A percentile compares a stretch with the other conserved stretches of the same genome.
Conservation (phyloP, 2,797 vertebrate genomes). For the Leptoclinus maculatus region DNA sequence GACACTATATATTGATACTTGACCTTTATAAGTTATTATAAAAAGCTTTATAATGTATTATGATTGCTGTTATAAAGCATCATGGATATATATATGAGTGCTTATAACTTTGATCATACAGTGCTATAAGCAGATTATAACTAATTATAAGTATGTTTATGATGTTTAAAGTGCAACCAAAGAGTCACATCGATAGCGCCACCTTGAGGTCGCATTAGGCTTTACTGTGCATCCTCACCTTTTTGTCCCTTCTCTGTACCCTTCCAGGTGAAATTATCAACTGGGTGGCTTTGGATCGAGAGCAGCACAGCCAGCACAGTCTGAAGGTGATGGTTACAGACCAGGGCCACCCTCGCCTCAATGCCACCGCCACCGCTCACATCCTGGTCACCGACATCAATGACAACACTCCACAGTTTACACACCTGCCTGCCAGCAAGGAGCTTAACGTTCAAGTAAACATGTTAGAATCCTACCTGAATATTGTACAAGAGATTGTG, state of each 20-base stretch:
- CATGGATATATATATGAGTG: too few relatives aligned
- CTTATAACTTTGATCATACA: too few relatives aligned
- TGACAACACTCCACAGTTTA: constrained; percentile 90
- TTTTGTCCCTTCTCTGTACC: background rate
- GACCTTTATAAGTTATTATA: too few relatives aligned
- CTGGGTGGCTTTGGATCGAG: constrained; percentile 89
- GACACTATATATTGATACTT: too few relatives aligned
- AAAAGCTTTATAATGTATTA: too few relatives aligned
- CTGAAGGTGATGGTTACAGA: constrained; percentile 90
- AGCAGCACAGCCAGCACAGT: constrained; percentile 86
- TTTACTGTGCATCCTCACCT: background rate
- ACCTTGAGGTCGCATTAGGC: background rate
- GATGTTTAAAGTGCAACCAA: background rate
- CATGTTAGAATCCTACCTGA: too few relatives aligned
- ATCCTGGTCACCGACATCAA: constrained; percentile 89
- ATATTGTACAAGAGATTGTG: background rate
- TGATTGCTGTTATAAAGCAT: too few relatives aligned
- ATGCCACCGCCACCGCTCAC: constrained; percentile 82
- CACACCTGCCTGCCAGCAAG: constrained; percentile 79
- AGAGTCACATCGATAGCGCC: background rate
- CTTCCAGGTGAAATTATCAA: constrained; percentile 90
- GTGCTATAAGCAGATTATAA: background rate
- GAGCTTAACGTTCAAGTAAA: constrained; percentile 84
- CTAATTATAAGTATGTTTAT: background rate
- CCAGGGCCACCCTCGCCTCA: constrained; percentile 87